Conservation (phyloP, 2,888 invertebrate species). For the Drosophila stalkeri region DNA sequence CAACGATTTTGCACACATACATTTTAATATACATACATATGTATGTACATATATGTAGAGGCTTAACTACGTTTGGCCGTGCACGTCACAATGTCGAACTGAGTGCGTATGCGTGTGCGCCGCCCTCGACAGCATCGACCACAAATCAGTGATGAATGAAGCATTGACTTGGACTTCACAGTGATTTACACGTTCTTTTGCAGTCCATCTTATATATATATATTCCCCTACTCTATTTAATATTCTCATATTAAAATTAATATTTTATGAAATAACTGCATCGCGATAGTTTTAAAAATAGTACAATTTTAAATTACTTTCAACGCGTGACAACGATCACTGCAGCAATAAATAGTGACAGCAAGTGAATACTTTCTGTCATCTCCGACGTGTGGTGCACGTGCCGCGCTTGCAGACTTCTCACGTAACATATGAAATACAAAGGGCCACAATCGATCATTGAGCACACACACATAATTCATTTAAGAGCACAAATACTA, state of each 20-base stretch:
- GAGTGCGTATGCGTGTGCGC: constrained; percentile 49
- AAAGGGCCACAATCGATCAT: constrained; percentile 63
- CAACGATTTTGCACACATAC: constrained; percentile 6
- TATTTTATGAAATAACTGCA: background rate
- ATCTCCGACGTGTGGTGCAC: constrained; percentile 60
- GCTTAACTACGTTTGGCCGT: constrained; percentile 25
- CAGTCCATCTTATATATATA: background rate
- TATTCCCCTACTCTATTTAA: background rate
- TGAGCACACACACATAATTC: constrained; percentile 10
- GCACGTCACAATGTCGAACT: constrained; percentile 59
- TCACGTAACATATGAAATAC: constrained; percentile 62
- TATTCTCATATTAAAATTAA: background rate
- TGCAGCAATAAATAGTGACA: constrained; percentile 5
- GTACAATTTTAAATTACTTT: background rate
- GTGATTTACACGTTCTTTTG: background rate
- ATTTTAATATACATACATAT: background rate
- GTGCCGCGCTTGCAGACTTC: constrained; percentile 45
- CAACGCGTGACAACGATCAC: background rate
- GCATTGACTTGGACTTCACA: constrained; percentile 2
- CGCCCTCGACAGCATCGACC: constrained; percentile 27
- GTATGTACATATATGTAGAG: background rate
- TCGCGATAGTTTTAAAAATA: background rate
- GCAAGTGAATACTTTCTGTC: constrained; percentile 4
- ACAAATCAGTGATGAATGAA: constrained; percentile 21
- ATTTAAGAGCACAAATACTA: background rate